These are phyloP conservation scores for Cherax destructor DNA, from an alignment of 1,140 invertebrate genomes.

Conservation along the genomic window DNA sequence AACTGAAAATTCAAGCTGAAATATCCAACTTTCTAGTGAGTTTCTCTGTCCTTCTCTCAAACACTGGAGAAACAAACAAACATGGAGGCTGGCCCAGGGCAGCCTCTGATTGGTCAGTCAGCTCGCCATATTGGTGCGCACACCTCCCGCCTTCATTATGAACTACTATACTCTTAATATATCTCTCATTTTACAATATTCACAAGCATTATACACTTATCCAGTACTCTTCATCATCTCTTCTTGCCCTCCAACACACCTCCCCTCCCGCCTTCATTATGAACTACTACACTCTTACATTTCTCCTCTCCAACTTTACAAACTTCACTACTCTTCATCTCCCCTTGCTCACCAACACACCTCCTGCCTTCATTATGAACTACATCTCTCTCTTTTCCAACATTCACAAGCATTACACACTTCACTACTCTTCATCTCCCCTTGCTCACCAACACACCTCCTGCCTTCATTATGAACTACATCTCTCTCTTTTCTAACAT, in stretches of 20 bases:
- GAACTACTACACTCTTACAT: background rate
- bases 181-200: too few species aligned
- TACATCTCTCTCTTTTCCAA: background rate
- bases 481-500: too few species aligned
- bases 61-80: slow-evolving; percentile 61
- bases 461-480: slow-evolving; percentile 14
- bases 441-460: background rate
- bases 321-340: too few species aligned
- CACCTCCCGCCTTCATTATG: background rate
- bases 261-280: background rate
- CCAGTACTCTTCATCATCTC: too few species aligned
- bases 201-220: too few species aligned
- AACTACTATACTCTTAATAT: background rate
- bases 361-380: slow-evolving; percentile 13
- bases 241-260: too few species aligned
- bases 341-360: too few species aligned
- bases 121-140: slow-evolving; percentile 18
- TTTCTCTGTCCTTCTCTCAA: slow-evolving; percentile 48
- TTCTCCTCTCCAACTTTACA: too few species aligned
- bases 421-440: too few species aligned
- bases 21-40: slow-evolving; percentile 51
- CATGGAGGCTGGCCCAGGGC: slow-evolving; percentile 40
- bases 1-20: slow-evolving; percentile 61
- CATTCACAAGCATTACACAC: too few species aligned
- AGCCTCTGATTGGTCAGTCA: slow-evolving; percentile 4